These are phyloP conservation scores for Amphipoea lucens DNA, from an alignment of 2,888 invertebrate genomes.

Conservation along the genomic window DNA sequence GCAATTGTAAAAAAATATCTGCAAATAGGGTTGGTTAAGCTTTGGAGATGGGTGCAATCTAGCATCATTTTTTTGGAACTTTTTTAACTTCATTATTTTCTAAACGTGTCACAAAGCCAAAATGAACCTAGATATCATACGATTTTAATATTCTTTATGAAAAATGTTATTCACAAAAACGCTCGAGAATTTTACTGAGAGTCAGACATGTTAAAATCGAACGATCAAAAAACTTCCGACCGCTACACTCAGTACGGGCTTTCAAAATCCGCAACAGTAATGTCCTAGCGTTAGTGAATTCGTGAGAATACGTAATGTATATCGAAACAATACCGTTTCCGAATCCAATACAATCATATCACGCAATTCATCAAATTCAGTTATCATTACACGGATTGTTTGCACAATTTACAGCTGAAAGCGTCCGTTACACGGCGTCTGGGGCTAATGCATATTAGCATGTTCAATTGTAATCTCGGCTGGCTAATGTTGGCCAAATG, in stretches of 20 bases:
- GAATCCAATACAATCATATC: conserved; percentile 13
- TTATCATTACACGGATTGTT: conserved; percentile 66
- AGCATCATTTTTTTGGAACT: not conserved
- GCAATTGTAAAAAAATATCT: not conserved
- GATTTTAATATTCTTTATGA: not conserved
- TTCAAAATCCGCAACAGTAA: no score
- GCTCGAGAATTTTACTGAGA: not conserved
- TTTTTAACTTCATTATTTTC: not conserved
- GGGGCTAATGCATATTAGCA: conserved; percentile 76
- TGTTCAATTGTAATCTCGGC: conserved; percentile 74
- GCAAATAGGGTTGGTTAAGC: no score
- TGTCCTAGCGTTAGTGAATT: not conserved
- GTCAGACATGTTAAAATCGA: not conserved
- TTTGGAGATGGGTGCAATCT: not conserved
- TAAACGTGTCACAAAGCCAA: not conserved
- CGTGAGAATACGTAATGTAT: not conserved
- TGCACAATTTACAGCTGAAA: conserved; percentile 70
- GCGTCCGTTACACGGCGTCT: conserved; percentile 69
- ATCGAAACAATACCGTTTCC: not conserved
- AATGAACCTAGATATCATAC: not conserved
- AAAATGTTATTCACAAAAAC: not conserved
- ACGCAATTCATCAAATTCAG: conserved; percentile 48
- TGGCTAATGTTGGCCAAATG: conserved; percentile 70
- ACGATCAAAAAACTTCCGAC: not conserved
- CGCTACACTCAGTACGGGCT: not conserved